phyloP scores from a whole-genome alignment of 2,797 vertebrate genomes.

The Megaceryle alcyon region DNA sequence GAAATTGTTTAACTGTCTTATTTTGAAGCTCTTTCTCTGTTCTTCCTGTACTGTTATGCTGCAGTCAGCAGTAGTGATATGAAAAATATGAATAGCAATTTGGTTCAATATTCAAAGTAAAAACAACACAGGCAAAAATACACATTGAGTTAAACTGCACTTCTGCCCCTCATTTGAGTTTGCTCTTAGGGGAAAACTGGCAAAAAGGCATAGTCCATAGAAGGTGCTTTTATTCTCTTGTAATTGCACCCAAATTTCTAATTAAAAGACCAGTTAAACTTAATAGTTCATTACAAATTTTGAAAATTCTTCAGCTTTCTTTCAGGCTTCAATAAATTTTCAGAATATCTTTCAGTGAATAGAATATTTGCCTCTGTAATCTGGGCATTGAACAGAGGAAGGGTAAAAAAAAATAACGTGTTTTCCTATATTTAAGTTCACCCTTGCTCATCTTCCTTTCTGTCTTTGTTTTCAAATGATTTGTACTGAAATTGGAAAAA shows the following conservation, averaged over 20 bases:
- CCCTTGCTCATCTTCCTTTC: neutral
- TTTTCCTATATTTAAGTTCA: neutral
- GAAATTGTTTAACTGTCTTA: neutral
- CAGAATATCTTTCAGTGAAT: neutral
- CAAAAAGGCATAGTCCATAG: neutral
- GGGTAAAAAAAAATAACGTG: neutral
- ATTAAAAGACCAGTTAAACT: neutral
- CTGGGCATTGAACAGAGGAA: neutral
- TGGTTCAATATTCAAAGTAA: neutral
- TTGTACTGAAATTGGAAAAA: neutral
- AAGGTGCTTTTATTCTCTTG: neutral
- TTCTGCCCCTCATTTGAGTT: neutral
- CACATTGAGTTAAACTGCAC: fast-evolving
- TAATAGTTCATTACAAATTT: neutral
- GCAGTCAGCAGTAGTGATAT: neutral
- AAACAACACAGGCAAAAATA: neutral
- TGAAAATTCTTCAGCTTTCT: neutral
- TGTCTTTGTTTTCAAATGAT: neutral
- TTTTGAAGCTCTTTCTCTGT: neutral
- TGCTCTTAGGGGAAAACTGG: neutral
- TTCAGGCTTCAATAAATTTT: neutral
- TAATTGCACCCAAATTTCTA: neutral
- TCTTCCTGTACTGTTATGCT: neutral
- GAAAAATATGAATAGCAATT: neutral
- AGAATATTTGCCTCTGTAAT: neutral